Evolutionary conservation across 2,888 invertebrate genomes (phyloP).

Genomic region (Ornithoptera priamus): DNA sequence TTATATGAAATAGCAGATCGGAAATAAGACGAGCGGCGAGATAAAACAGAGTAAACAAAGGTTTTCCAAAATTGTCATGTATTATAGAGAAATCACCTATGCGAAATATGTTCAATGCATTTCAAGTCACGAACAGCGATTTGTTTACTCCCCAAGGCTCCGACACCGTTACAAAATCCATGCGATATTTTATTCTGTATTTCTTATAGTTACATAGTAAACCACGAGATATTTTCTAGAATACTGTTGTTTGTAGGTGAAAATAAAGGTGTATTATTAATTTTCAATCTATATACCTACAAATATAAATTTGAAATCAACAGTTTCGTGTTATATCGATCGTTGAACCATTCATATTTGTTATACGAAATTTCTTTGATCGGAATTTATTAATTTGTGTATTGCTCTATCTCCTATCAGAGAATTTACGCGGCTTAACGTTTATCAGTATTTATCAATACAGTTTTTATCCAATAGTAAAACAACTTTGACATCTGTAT

Average conservation of each 20-base stretch:
- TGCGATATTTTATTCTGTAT: conserved; percentile 18
- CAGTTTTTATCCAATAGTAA: background rate
- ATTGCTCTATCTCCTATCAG: background rate
- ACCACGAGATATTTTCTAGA: background rate
- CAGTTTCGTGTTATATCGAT: background rate
- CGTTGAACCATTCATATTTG: background rate
- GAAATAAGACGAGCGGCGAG: background rate
- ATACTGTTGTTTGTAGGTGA: background rate
- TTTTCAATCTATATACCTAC: background rate
- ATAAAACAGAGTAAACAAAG: background rate
- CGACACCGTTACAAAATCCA: conserved; percentile 8
- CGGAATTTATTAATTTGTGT: background rate
- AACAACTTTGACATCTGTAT: background rate
- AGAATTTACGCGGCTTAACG: background rate
- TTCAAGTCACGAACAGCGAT: conserved; percentile 7
- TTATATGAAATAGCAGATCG: background rate
- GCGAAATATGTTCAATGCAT: conserved; percentile 3
- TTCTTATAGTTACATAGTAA: background rate
- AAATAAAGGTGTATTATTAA: background rate
- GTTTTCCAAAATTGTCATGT: background rate
- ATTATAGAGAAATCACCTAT: background rate
- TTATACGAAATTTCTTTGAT: background rate
- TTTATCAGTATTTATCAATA: background rate
- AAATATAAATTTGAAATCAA: background rate
- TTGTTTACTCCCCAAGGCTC: conserved; percentile 3